Conservation (phyloP, 2,113 vertebrate species). For the Sceloporus tristichus region DNA sequence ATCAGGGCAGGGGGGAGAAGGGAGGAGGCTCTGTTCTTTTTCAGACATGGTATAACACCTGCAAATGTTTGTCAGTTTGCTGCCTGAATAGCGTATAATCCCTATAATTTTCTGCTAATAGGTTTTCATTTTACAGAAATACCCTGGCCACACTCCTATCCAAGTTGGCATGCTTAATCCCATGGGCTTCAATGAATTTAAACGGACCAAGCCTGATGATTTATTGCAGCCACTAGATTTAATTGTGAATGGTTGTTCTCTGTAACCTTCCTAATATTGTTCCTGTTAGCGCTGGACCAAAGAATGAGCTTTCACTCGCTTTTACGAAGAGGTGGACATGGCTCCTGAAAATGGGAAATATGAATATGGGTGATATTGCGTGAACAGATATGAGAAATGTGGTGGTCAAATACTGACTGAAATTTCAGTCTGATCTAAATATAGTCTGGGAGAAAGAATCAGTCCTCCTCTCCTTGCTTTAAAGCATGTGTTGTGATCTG, state of each 20-base stretch:
- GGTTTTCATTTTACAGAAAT: conserved; percentile 22
- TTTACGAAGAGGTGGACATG: too few relatives aligned
- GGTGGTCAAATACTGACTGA: too few relatives aligned
- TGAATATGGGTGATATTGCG: too few relatives aligned
- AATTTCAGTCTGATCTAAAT: too few relatives aligned
- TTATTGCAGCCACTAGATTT: neutral
- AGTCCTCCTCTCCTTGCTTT: too few relatives aligned
- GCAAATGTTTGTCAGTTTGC: neutral
- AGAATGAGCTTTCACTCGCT: too few relatives aligned
- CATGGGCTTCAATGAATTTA: neutral
- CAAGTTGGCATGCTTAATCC: neutral
- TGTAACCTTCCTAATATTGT: neutral
- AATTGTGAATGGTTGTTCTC: neutral
- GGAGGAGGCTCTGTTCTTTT: neutral
- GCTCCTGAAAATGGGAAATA: too few relatives aligned
- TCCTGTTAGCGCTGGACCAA: neutral
- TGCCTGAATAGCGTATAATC: neutral
- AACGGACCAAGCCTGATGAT: neutral
- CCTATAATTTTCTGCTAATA: neutral
- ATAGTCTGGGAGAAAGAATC: too few relatives aligned
- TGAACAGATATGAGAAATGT: too few relatives aligned
- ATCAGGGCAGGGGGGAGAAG: too few relatives aligned
- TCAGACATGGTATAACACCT: conserved; percentile 9
- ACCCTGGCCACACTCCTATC: neutral
- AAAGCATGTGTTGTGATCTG: too few relatives aligned